Evolutionary conservation across 2,888 invertebrate genomes (phyloP).

Genomic region (Troglohyphantes excavatus): DNA sequence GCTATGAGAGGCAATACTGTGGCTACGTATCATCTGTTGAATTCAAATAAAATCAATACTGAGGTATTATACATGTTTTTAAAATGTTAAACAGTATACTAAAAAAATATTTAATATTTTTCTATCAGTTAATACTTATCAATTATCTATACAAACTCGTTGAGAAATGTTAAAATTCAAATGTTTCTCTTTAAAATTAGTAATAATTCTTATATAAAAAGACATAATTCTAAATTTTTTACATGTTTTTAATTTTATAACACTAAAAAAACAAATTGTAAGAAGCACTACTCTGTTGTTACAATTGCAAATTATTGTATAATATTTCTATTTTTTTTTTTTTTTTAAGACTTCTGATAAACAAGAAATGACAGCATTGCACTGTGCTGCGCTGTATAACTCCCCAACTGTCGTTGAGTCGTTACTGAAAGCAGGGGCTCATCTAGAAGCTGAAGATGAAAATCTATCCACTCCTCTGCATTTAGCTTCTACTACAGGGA

Average conservation of each 20-base stretch:
- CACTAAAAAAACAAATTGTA: no score
- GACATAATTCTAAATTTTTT: no score
- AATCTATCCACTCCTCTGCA: slow-evolving; percentile 83
- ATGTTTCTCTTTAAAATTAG: no score
- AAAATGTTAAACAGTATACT: no score
- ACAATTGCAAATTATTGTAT: no score
- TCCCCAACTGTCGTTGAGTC: slow-evolving; percentile 82
- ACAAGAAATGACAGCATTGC: slow-evolving; percentile 83
- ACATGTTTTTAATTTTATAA: background rate
- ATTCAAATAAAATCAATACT: slow-evolving; percentile 81
- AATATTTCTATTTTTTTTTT: background rate
- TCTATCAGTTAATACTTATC: no score
- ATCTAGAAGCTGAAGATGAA: slow-evolving; percentile 81
- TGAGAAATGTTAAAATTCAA: no score
- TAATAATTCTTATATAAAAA: no score
- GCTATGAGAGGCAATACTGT: slow-evolving; percentile 84
- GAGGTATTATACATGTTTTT: no score
- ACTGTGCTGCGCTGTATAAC: slow-evolving; percentile 83
- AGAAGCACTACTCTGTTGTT: no score
- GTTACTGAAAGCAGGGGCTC: slow-evolving; percentile 82
- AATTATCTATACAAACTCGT: no score
- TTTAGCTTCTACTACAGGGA: slow-evolving; percentile 82
- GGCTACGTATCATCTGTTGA: slow-evolving; percentile 83
- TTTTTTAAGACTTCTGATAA: slow-evolving; percentile 82
- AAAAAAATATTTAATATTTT: no score